Evolutionary conservation across 2,113 vertebrate genomes (phyloP), one percentile per base, ranked within the genome.

Genomic region (Gobiocypris rarus): DNA sequence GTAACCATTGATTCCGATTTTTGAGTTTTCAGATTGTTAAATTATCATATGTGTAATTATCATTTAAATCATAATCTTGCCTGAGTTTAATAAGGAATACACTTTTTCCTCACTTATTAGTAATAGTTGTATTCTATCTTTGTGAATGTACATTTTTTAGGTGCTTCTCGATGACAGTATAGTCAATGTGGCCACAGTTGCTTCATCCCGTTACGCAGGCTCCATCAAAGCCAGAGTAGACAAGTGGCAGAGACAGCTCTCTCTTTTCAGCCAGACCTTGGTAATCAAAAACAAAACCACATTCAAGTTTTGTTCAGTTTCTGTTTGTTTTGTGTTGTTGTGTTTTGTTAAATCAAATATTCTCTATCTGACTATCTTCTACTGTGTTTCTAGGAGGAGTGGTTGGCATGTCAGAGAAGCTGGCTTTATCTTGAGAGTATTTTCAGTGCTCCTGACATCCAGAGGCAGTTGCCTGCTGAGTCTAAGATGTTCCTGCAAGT

Each of bases 341-440:
- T 34, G 34, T 17, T 34, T 34, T 0, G 7, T 9, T 34, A 34
- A 67, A 67, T 34, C 5, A 34, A 24, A 59, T 4, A 24, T 59
- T 59, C 22, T 59, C n/a, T 84, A 4, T 84, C 28, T 1, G 24
- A 58, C 13, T 74, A 1, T 28, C 38, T 56, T 52, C 80, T 45
- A 8, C 24, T 1, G 69, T 5, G 0, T 63, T 73, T 78, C 9
- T 83, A 96, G 96, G 96, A 97, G 3, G 94, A 96, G 83, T 96
- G 95, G 95, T 84, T 96, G 77, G 95, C 63, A 3, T 96, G 95
- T 81, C 95, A 97, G 89, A 94, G 94, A 83, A 96, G 94, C 86
- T 97, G 94, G 94, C 91, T 97, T 0, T 96, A 96, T 76, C 91
- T 97, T 11, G 95, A 96, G 90, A 96, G 95, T 84, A 96, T 96